Base-by-base conservation (phyloP, 2,797 vertebrate genomes). In the Caiman crocodilus region DNA sequence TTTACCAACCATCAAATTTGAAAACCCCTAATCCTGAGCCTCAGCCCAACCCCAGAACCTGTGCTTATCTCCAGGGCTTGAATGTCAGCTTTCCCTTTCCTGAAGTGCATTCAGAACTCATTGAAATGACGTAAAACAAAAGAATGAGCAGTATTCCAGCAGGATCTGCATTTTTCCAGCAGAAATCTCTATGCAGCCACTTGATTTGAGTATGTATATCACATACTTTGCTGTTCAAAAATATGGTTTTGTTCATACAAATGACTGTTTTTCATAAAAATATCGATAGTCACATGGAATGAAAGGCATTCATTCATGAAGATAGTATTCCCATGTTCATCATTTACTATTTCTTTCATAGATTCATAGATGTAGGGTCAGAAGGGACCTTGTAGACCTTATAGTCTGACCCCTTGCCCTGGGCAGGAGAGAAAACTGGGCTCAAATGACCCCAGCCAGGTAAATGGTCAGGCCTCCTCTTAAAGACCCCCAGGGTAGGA, bases 51-150 rank as follows among this genome's bases (percentile, higher is more conserved):
- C 35, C 56, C 55, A 58, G 82, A 89, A 83, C 71, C 63, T 3
- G 16, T 83, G 63, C 4, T 59, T 79, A 30, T 58, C 79, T 78
- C 14, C 35, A 79, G 35, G 4, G 2, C 57, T 75, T 55, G 32
- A 1, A 64, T 2, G 88, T 2, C 0, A 64, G 56, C 20, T 32
- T 82, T 14, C 28, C 77, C 1, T 5, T 32, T 57, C 28, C 7
- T 21, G 20, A 35, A 75, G 69, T 90, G 84, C 85, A 82, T 83
- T 87, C 61, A 23, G 60, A 79, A 50, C 42, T 50, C 42, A 50
- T 50, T 50, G 42, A 50, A 50, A 25, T 84, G 60, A 18, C n/a
- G 93, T 20, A 35, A 89, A 92, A 73, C 42, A 56, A 87, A 90
- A 69, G n/a, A 77, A 11, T 16, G 10, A 20, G 50, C 50, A 65